Evolutionary conservation across 2,888 invertebrate species (phyloP).

Genomic region (Rhabditophanes sp.): DNA sequence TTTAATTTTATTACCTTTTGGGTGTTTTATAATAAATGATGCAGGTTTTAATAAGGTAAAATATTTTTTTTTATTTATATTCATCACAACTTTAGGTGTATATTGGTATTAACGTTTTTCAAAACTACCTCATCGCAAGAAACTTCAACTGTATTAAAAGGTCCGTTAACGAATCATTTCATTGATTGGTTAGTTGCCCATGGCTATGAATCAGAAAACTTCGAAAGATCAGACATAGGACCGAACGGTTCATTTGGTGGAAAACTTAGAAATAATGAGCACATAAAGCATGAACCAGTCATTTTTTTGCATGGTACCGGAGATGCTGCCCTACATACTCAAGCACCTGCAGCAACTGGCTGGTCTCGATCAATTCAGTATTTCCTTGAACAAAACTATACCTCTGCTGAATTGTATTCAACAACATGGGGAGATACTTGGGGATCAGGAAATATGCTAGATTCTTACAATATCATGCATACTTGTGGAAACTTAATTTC

Average conservation of each 20-base stretch:
- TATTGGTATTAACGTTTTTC: not conserved
- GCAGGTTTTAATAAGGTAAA: too few relatives aligned
- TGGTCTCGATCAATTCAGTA: constrained; percentile 36
- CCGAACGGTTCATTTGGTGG: constrained; percentile 42
- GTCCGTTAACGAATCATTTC: constrained; percentile 37
- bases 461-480: constrained; percentile 36
- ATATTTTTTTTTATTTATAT: too few relatives aligned
- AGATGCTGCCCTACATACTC: constrained; percentile 38
- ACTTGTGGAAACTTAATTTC: constrained; percentile 25
- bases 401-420: constrained; percentile 32
- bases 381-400: constrained; percentile 42
- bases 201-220: constrained; percentile 30
- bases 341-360: constrained; percentile 25
- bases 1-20: too few relatives aligned
- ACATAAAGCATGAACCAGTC: constrained; percentile 29
- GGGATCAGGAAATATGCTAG: constrained; percentile 23
- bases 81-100: too few relatives aligned
- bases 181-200: constrained; percentile 38
- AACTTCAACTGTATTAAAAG: constrained; percentile 22
- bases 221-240: constrained; percentile 40
- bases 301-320: constrained; percentile 40
- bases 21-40: too few relatives aligned
- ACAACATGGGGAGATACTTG: constrained; percentile 39
- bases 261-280: constrained; percentile 19
- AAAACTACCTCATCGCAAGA: constrained; percentile 5